These are phyloP conservation scores for Nemotelus nigrinus DNA, from an alignment of 2,888 invertebrate genomes.

Conservation along the genomic window DNA sequence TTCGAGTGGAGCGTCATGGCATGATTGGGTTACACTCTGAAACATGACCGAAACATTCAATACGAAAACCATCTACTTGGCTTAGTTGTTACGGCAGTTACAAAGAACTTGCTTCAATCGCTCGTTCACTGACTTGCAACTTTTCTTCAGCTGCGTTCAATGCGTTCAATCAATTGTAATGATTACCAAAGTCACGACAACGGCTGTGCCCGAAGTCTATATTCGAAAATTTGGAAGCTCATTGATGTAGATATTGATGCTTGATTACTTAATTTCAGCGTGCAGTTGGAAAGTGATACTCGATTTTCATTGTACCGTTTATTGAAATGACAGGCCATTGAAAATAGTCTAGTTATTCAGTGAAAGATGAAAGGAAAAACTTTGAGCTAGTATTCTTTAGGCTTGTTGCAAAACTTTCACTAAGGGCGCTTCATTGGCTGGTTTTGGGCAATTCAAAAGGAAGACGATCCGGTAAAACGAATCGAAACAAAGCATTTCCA, in stretches of 20 bases:
- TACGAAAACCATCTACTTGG: background rate
- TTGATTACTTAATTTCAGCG: slow-evolving; percentile 40
- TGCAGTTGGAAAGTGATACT: slow-evolving; percentile 34
- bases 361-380: too few species aligned
- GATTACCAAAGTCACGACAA: slow-evolving; percentile 33
- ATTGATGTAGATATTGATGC: slow-evolving; percentile 34
- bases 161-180: background rate
- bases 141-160: background rate
- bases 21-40: background rate
- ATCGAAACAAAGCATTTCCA: too few species aligned
- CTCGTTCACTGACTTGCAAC: slow-evolving; percentile 30
- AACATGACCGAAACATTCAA: background rate
- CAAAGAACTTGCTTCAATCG: background rate
- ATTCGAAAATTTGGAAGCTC: slow-evolving; percentile 40
- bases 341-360: background rate
- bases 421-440: too few species aligned
- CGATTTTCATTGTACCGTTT: slow-evolving; percentile 3
- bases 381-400: too few species aligned
- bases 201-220: background rate
- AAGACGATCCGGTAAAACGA: too few species aligned
- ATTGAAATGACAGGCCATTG: slow-evolving; percentile 4
- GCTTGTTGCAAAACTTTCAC: too few species aligned
- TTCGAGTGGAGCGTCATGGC: slow-evolving; percentile 16
- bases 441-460: too few species aligned
- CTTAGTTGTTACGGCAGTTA: background rate